phyloP scores from a whole-genome alignment of 2,888 invertebrate species.

The Phaonia tiefii region DNA sequence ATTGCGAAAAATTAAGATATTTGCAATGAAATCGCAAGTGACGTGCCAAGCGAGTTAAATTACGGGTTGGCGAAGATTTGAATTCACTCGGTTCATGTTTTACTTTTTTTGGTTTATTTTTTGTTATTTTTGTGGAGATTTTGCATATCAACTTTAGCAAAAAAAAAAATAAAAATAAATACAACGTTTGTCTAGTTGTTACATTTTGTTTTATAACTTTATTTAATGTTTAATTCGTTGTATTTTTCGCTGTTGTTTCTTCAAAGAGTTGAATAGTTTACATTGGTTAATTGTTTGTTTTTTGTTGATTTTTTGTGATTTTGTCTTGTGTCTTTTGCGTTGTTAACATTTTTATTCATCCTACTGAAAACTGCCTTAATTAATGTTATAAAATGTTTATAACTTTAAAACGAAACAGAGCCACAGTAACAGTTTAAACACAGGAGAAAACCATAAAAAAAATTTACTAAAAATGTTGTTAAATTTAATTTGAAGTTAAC shows the following conservation, averaged over 20 bases:
- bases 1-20: constrained; percentile 31
- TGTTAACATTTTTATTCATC: constrained; percentile 56
- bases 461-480: neutral
- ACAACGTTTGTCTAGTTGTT: no score
- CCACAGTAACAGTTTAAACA: neutral
- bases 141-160: constrained; percentile 10
- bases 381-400: constrained; percentile 53
- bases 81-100: neutral
- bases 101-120: neutral
- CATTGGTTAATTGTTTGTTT: constrained; percentile 57
- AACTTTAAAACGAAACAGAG: constrained; percentile 23
- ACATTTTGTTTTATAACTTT: constrained; percentile 41
- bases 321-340: no score
- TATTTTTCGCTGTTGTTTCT: constrained; percentile 27
- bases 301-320: no score
- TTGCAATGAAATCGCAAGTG: neutral
- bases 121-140: neutral
- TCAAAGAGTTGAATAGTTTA: constrained; percentile 45
- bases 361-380: constrained; percentile 66
- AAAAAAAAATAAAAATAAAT: constrained; percentile 1
- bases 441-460: neutral
- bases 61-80: neutral
- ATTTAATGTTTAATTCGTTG: constrained; percentile 30
- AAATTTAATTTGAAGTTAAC: constrained; percentile 4
- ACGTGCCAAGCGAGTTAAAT: neutral